Evolutionary conservation across 2,888 invertebrate species (phyloP), one percentile per base, ranked within the genome.

Genomic region (Eupithecia tripunctaria): DNA sequence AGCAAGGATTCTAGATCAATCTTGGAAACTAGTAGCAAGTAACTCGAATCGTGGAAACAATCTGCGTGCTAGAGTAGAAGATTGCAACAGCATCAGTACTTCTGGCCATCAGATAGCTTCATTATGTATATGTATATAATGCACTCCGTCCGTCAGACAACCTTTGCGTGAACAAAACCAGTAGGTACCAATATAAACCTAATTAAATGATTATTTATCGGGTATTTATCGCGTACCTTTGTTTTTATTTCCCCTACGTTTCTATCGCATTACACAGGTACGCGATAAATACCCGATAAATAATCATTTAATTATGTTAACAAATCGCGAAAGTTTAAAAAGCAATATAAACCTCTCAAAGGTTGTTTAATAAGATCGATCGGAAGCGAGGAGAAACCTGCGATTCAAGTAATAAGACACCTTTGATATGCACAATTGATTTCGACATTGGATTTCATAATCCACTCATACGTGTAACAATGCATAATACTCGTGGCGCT

Each of bases 391-490:
- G 65, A 67, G 66, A 72, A 69, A 73, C 62, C 72, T 63, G n/a
- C n/a, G 27, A 67, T 62, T 51, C 47, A 51, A 51, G 38, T 51
- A 36, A 29, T 62, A 21, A 0, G 68, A 68, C 66, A 68, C 65
- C 51, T 38, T 63, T 27, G 38, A 21, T 59, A 70, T 59, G 73
- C 67, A 73, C 70, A 73, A 70, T 73, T 56, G 67, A 27, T 73
- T 73, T 67, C 66, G 69, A 69, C 69, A 70, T 69, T 65, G 65
- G 62, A 60, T 72, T 73, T 38, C 73, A 43, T 70, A 67, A 73
- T 70, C 21, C 21, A 38, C 41, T 38, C 21, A 21, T 41, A 21
- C 36, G 38, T 38, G 15, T 64, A 64, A 70, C 70, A 73, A 73
- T 70, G 67, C 73, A 29, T 64, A 56, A 56, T 56, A 56, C 56